A percentile compares a stretch with the other conserved stretches of the same genome.
Conservation (phyloP, 2,113 vertebrate species). For the Anseranas semipalmata region DNA sequence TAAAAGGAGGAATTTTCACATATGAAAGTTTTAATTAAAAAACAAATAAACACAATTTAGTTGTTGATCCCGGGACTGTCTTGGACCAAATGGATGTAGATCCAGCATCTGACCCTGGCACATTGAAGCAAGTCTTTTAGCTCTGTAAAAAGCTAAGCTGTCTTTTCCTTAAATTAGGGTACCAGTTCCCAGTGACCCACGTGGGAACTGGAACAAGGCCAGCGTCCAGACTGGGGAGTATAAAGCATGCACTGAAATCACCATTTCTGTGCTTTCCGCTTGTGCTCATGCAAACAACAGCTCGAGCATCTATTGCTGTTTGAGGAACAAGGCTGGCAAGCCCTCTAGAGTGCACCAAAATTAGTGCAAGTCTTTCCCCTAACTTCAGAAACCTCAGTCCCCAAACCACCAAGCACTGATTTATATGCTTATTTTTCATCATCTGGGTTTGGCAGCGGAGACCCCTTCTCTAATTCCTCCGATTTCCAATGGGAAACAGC, state of each 20-base stretch:
- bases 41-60: background rate
- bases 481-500: background rate
- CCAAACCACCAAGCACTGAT: background rate
- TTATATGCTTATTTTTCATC: background rate
- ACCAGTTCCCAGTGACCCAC: background rate
- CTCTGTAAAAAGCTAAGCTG: background rate
- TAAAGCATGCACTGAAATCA: background rate
- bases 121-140: background rate
- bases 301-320: background rate
- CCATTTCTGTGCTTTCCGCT: background rate
- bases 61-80: background rate
- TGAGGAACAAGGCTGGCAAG: background rate
- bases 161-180: background rate
- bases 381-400: background rate
- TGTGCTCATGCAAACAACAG: background rate
- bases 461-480: background rate
- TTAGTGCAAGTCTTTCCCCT: background rate
- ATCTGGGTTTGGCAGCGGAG: background rate
- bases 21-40: rapidly evolving
- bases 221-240: background rate
- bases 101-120: background rate
- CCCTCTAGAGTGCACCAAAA: rapidly evolving
- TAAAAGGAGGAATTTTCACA: background rate
- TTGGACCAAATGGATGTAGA: rapidly evolving
- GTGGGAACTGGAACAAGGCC: background rate